phyloP scores from a whole-genome alignment of 2,797 vertebrate genomes.

The Leuciscus waleckii region DNA sequence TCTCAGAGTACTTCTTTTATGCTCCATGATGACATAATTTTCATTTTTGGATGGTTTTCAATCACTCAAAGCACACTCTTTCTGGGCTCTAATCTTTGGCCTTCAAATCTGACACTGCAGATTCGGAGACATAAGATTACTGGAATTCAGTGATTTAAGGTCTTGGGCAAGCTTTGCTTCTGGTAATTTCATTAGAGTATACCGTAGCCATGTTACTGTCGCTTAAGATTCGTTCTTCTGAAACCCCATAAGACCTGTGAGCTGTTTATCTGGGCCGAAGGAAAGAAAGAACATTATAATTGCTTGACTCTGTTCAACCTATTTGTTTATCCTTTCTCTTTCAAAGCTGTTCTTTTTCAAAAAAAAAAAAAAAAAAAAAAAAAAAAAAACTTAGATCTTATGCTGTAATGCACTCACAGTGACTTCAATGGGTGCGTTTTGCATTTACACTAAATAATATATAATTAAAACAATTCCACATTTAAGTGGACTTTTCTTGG shows the following conservation, averaged over 20 bases:
- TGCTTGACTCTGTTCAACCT: slow-evolving; percentile 24
- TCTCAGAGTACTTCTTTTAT: neutral
- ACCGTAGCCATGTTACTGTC: slow-evolving; percentile 65
- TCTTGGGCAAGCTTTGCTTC: slow-evolving; percentile 43
- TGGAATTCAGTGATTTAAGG: slow-evolving; percentile 17
- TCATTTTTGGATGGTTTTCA: neutral
- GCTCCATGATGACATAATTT: neutral
- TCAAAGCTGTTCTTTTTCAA: neutral
- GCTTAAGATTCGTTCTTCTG: slow-evolving; percentile 50
- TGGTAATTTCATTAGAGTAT: slow-evolving; percentile 63
- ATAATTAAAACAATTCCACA: neutral
- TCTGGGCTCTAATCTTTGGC: slow-evolving; percentile 10
- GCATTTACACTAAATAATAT: neutral
- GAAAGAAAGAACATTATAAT: slow-evolving; percentile 61
- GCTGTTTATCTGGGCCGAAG: slow-evolving; percentile 69
- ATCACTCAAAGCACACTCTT: neutral
- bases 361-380: neutral
- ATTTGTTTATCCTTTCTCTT: slow-evolving; percentile 56
- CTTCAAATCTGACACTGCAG: neutral
- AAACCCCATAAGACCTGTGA: slow-evolving; percentile 59
- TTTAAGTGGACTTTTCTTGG: neutral
- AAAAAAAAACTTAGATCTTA: neutral
- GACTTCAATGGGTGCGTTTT: neutral
- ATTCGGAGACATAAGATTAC: slow-evolving; percentile 20
- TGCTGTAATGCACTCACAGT: neutral